A percentile compares a stretch with the other conserved stretches of the same genome.
Evolutionary conservation across 2,888 invertebrate genomes (phyloP).

Genomic region (Altica lythri): DNA sequence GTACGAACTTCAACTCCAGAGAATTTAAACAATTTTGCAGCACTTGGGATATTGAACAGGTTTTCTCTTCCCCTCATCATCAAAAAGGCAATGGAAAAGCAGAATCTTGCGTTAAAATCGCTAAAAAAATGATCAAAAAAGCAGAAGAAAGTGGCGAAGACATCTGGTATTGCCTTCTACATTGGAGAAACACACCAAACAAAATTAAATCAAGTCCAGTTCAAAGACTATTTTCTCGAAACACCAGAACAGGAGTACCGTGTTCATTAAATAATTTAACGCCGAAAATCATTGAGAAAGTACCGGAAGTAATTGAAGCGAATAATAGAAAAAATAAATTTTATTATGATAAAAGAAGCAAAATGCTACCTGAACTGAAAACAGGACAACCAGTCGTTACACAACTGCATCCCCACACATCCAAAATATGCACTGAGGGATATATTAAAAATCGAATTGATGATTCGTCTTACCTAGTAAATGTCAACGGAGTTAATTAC

Average conservation of each 20-base stretch:
- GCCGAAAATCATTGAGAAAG: background rate
- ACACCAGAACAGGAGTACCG: background rate
- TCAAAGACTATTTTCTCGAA: conserved; percentile 1
- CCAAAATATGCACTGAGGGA: too few relatives aligned
- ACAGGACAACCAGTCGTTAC: too few relatives aligned
- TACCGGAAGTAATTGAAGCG: too few relatives aligned
- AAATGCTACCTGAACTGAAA: too few relatives aligned
- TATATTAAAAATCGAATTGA: too few relatives aligned
- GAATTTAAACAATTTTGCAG: background rate
- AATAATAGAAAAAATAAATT: too few relatives aligned
- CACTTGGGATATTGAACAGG: too few relatives aligned
- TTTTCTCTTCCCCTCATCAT: conserved; percentile 1
- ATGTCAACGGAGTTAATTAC: too few relatives aligned
- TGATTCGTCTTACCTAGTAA: too few relatives aligned
- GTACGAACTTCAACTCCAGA: too few relatives aligned
- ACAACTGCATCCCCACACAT: too few relatives aligned
- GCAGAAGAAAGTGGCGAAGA: background rate
- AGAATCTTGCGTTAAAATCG: background rate
- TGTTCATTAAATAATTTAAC: background rate
- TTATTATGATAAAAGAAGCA: too few relatives aligned
- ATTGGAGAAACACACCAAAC: conserved; percentile 1
- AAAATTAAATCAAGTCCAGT: background rate
- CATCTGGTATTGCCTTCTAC: background rate
- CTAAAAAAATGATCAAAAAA: background rate
- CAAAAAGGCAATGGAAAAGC: background rate